Base-by-base conservation (phyloP, 2,797 vertebrate genomes). In the Erethizon dorsatum region DNA sequence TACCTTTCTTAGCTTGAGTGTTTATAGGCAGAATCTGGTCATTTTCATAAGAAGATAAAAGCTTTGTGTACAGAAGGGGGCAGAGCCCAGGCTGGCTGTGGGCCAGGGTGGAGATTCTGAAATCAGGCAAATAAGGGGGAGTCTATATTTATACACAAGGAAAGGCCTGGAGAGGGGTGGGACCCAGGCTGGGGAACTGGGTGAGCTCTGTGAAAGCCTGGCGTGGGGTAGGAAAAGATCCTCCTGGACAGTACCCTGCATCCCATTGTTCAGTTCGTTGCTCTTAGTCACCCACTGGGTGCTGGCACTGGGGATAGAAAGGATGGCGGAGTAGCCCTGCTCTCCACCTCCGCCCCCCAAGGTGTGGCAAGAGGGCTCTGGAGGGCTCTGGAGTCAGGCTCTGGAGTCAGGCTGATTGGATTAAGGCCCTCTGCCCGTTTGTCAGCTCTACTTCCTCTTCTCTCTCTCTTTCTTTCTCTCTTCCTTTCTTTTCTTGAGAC, bases 1-100 rank as follows among this genome's bases (percentile, higher is more conserved):
- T 67, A 33, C 50, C 78, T 92, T 24, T 82, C 59, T 88, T 12
- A 94, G 31, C 61, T 28, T 41, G 24, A 65, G 80, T 52, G 37
- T 83, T 92, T 31, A 63, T 71, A 52, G 31, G 61, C 20, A 47
- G 37, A 85, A 83, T 41, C 56, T 13, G 86, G 50, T 89, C 22
- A 85, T 98, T 98, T 98, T 93, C 96, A 41, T 98, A 84, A 83
- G 88, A 84, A 83, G 88, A 97, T 88, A 98, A 97, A 96, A 65
- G 47, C 54, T 94, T 71, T 97, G 91, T 97, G 67, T 97, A 20
- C 11, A 0, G 79, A 52, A 54, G 45, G 5, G 12, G 87, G 24
- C 15, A n/a, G 63, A 82, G 37, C 24, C 63, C 33, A 54, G 90
- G 56, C 28, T 84, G 71, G n/a, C 50, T 88, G 24, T 2, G 0